These are phyloP conservation scores for Ciona savignyi DNA, from an alignment of 23 tunicate genomes.

Conservation along the genomic window DNA sequence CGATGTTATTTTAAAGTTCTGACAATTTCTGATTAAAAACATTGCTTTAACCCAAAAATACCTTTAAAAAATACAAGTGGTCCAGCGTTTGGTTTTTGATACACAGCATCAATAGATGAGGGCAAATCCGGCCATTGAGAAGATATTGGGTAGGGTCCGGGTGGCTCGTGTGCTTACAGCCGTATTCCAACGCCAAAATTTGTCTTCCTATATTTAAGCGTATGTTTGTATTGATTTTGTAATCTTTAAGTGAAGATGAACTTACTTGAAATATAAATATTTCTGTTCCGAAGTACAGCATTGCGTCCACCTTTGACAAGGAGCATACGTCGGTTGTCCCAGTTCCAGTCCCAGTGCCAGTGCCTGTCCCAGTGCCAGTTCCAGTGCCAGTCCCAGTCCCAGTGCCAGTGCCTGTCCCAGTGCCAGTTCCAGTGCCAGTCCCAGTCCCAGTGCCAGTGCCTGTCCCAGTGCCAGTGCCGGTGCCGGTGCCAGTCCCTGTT, in stretches of 20 bases:
- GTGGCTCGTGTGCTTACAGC: conserved; percentile 8
- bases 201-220: conserved; percentile 50
- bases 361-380: not conserved
- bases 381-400: not conserved
- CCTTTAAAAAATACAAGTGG: conserved; percentile 73
- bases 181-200: conserved; percentile 48
- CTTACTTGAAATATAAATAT: conserved; percentile 60
- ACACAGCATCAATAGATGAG: conserved; percentile 40
- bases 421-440: not conserved
- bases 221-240: too few relatives aligned
- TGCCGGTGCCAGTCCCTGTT: too few relatives aligned
- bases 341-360: not conserved
- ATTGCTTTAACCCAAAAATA: too few relatives aligned
- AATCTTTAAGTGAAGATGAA: not conserved
- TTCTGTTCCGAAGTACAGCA: conserved; percentile 44
- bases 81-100: conserved; percentile 30
- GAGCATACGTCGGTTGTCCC: conserved; percentile 8
- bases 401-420: not conserved
- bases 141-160: conserved; percentile 16
- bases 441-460: not conserved
- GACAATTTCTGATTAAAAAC: too few relatives aligned
- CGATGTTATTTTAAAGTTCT: too few relatives aligned
- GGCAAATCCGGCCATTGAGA: conserved; percentile 48
- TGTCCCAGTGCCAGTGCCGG: too few relatives aligned
- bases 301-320: conserved; percentile 22